These are phyloP conservation scores for Hiodon tergisus DNA, from an alignment of 2,113 vertebrate species.

Conservation along the genomic window DNA sequence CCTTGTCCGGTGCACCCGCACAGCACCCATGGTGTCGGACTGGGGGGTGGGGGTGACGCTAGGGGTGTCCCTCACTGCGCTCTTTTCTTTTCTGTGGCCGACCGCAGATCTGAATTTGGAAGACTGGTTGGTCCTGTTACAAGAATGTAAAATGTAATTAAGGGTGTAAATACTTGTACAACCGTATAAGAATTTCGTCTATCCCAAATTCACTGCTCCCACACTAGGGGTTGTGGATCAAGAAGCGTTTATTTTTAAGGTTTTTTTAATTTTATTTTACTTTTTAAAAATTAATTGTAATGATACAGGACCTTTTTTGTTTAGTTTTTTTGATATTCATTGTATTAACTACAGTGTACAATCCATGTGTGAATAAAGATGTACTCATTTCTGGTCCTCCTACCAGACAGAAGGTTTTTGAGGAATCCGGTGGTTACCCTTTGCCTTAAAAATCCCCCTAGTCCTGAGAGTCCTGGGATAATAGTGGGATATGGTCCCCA, in stretches of 20 bases:
- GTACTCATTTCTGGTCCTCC: background rate
- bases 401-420: background rate
- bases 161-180: conserved; percentile 7
- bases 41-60: background rate
- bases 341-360: too few species aligned
- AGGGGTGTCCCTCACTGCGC: background rate
- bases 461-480: background rate
- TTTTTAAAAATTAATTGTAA: background rate
- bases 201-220: background rate
- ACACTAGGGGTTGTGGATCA: background rate
- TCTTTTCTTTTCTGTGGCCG: background rate
- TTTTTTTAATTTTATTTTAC: background rate
- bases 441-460: background rate
- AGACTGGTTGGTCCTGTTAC: too few species aligned
- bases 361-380: background rate
- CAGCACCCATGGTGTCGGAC: too few species aligned
- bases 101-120: background rate
- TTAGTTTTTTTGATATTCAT: background rate
- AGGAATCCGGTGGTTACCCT: background rate
- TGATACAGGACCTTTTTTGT: background rate
- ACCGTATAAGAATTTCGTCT: background rate
- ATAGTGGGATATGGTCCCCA: background rate
- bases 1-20: too few species aligned
- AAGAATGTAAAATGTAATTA: background rate
- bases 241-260: background rate